phyloP scores from a whole-genome alignment of 2,888 invertebrate genomes.

The Cryptus viduatorius region DNA sequence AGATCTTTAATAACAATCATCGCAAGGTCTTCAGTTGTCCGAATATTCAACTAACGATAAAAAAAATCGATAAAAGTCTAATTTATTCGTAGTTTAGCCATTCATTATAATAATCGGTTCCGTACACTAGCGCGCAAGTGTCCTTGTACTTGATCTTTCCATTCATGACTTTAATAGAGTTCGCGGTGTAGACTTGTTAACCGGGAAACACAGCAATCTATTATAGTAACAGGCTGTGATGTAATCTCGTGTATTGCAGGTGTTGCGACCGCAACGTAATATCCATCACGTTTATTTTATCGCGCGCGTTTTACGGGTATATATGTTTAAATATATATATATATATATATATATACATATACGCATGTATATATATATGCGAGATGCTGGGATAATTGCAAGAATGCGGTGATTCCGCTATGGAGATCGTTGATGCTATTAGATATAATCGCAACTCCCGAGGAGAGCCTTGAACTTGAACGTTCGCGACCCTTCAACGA shows the following conservation, averaged over 20 bases:
- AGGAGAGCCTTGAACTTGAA: slow-evolving; percentile 73
- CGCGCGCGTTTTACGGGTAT: slow-evolving; percentile 1
- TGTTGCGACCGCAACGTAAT: slow-evolving; percentile 29
- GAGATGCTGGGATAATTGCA: slow-evolving; percentile 37
- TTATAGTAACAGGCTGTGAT: slow-evolving; percentile 24
- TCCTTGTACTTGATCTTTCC: slow-evolving; percentile 48
- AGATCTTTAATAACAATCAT: background rate
- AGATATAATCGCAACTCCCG: slow-evolving; percentile 37
- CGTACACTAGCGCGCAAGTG: background rate
- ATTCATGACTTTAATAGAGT: slow-evolving; percentile 36
- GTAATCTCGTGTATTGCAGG: slow-evolving; percentile 26
- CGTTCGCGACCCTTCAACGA: slow-evolving; percentile 47
- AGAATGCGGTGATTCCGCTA: slow-evolving; percentile 49
- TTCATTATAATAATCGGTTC: slow-evolving; percentile 10
- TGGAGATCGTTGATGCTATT: slow-evolving; percentile 16
- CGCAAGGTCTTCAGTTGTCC: background rate
- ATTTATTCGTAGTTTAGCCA: background rate
- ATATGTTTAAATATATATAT: no score
- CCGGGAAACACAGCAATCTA: slow-evolving; percentile 20
- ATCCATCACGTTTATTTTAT: slow-evolving; percentile 47
- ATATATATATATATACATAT: background rate
- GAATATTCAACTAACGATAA: background rate
- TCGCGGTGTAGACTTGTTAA: background rate
- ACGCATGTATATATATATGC: background rate
- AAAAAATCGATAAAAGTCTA: background rate